These are phyloP conservation scores for Diachasmimorpha longicaudata DNA, from an alignment of 1,140 invertebrate species.

Conservation along the genomic window DNA sequence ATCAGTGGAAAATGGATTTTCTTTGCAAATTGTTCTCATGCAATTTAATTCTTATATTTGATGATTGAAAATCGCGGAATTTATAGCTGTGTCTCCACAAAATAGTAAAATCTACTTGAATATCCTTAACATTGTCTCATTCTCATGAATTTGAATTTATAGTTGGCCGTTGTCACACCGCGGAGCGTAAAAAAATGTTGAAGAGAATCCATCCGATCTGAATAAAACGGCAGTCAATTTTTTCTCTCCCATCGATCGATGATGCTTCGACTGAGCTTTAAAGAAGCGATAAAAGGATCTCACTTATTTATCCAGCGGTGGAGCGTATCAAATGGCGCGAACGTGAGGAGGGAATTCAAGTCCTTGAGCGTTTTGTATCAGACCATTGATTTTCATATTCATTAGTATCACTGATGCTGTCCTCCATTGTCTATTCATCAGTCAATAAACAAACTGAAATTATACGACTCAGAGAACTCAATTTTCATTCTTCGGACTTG, in stretches of 20 bases:
- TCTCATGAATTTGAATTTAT: no score
- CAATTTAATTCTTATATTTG: no score
- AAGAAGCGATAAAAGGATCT: neutral
- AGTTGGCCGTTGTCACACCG: no score
- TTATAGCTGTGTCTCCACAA: no score
- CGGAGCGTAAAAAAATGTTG: neutral
- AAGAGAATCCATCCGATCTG: neutral
- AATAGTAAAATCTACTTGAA: no score
- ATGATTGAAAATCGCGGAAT: no score
- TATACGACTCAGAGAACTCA: neutral
- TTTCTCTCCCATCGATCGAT: neutral
- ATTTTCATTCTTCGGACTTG: neutral
- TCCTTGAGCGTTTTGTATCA: conserved; percentile 25
- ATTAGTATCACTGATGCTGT: conserved; percentile 41
- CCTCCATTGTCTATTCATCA: conserved; percentile 21
- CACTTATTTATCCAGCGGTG: conserved; percentile 54
- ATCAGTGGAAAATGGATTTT: no score
- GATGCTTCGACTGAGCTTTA: neutral
- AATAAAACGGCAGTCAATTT: neutral
- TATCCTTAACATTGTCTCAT: no score
- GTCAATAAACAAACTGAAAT: conserved; percentile 25
- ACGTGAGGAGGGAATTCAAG: conserved; percentile 58
- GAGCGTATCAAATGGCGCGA: conserved; percentile 56
- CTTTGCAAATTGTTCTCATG: no score
- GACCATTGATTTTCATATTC: conserved; percentile 9